Evolutionary conservation across 1,140 invertebrate genomes (phyloP).

Genomic region (Asobara japonica): DNA sequence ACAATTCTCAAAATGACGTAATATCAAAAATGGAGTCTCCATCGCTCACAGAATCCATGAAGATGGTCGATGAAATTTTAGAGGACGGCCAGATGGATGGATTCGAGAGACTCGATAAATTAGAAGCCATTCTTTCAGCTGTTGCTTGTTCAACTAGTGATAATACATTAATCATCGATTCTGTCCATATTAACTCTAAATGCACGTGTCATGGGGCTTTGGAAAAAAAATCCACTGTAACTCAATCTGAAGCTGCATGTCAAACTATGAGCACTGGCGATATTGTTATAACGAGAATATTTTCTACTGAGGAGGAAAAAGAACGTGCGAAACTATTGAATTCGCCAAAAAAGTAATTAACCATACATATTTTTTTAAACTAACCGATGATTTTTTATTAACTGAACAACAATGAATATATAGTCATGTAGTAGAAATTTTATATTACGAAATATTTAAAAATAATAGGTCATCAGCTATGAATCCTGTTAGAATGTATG

Average conservation of each 20-base stretch:
- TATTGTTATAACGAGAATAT: conserved; percentile 91
- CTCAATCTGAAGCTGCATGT: conserved; percentile 68
- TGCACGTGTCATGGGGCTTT: conserved; percentile 67
- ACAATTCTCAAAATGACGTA: conserved; percentile 74
- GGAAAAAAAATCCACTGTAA: conserved; percentile 24
- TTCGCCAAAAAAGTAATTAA: conserved; percentile 55
- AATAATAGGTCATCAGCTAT: background rate
- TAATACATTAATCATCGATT: conserved; percentile 55
- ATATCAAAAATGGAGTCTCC: conserved; percentile 76
- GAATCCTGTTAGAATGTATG: background rate
- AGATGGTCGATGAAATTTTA: conserved; percentile 86
- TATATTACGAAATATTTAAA: conserved; percentile 3
- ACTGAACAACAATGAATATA: background rate
- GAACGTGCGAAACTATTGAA: conserved; percentile 59
- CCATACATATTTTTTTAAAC: background rate
- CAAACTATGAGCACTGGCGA: conserved; percentile 93
- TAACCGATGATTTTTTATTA: background rate
- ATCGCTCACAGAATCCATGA: conserved; percentile 91
- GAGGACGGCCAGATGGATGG: conserved; percentile 85
- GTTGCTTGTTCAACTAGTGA: conserved; percentile 71
- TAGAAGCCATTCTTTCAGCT: conserved; percentile 85
- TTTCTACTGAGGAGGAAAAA: conserved; percentile 75
- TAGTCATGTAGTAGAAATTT: conserved; percentile 4
- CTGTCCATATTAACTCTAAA: conserved; percentile 52
- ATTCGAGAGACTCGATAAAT: conserved; percentile 85